Evolutionary conservation across 2,888 invertebrate genomes (phyloP), one percentile per base, ranked within the genome.

Genomic region (Linyphia triangularis): DNA sequence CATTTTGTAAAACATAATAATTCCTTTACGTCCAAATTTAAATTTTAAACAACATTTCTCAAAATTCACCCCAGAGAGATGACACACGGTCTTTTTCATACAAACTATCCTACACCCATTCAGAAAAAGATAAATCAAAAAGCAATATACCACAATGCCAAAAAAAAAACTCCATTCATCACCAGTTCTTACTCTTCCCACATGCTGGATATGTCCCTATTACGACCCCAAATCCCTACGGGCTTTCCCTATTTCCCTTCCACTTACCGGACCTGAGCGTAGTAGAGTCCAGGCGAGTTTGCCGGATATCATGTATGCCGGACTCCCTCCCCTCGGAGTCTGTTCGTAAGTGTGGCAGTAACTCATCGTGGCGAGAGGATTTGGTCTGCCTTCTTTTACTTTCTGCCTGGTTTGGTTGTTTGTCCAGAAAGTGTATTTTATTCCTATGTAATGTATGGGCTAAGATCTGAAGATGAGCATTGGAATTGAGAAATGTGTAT

Each of bases 291-390:
- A 63, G 63, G 40, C 37, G 61, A 70, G 51, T 67, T 69, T 30
- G 33, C 81, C 81, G 81, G 81, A 81, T 81, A 59, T 81, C 81
- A 70, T 69, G 22, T 22, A 70, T 70, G 70, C 77, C n/a, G 16
- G 65, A 51, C 51, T n/a, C 26, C 57, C 26, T 65, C 33, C 24
- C 40, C 43, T 13, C 24, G 70, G 59, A 59, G 26, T 59, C 24
- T 26, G 16, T 10, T 37, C 51, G 59, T 81, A 61, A 81, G 69
- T 81, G 59, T n/a, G 57, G 37, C 57, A 16, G 69, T 81, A 81
- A 81, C 81, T 81, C 81, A 81, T 81, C 37, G 30, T 33, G 30
- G 30, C 67, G 37, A 24, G 24, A 6, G 51, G 43, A 26, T 22
- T 16, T 57, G 10, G 26, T 40, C 24, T 61, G 16, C n/a, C 26